These are phyloP conservation scores for Perccottus glenii DNA, from an alignment of 2,113 vertebrate genomes.

Conservation along the genomic window DNA sequence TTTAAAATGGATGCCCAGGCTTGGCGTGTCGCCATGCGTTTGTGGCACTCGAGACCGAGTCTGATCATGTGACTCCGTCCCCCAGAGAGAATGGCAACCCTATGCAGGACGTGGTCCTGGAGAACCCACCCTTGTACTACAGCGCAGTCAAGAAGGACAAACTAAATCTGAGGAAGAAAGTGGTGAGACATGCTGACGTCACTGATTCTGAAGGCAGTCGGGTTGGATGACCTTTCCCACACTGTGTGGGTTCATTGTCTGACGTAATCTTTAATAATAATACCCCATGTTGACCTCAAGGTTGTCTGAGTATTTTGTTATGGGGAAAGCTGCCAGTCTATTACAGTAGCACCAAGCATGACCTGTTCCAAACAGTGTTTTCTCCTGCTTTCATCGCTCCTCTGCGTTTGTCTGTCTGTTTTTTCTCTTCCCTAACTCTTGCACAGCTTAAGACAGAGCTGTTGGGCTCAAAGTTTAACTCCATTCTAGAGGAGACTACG, in stretches of 20 bases:
- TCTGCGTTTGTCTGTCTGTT: slow-evolving; percentile 82
- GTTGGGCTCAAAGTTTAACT: slow-evolving; percentile 88
- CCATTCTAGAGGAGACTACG: slow-evolving; percentile 87
- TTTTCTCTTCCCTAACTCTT: slow-evolving; percentile 81
- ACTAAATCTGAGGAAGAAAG: slow-evolving; percentile 90
- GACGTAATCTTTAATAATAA: slow-evolving; percentile 43
- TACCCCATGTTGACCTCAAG: slow-evolving; percentile 55
- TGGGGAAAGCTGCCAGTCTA: slow-evolving; percentile 43
- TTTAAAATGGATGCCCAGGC: slow-evolving; percentile 83
- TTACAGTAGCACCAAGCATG: slow-evolving; percentile 54
- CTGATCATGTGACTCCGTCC: slow-evolving; percentile 83
- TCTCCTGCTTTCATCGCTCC: slow-evolving; percentile 82
- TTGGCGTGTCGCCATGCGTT: slow-evolving; percentile 76
- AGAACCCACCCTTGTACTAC: slow-evolving; percentile 88
- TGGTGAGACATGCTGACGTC: slow-evolving; percentile 85
- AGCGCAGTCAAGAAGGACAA: slow-evolving; percentile 89
- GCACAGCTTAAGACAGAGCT: slow-evolving; percentile 87
- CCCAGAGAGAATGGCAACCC: slow-evolving; percentile 89
- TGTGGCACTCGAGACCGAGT: slow-evolving; percentile 69
- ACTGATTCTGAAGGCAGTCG: slow-evolving; percentile 63
- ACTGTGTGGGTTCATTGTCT: slow-evolving; percentile 45
- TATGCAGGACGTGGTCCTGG: slow-evolving; percentile 88
- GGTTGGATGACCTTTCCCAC: slow-evolving; percentile 63
- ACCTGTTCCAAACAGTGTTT: slow-evolving; percentile 74
- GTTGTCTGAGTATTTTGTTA: background rate